Percentiles rank a stretch among this genome's conserved stretches.
phyloP scores from a whole-genome alignment of 2,113 vertebrate species.

The Brachirus orientalis region DNA sequence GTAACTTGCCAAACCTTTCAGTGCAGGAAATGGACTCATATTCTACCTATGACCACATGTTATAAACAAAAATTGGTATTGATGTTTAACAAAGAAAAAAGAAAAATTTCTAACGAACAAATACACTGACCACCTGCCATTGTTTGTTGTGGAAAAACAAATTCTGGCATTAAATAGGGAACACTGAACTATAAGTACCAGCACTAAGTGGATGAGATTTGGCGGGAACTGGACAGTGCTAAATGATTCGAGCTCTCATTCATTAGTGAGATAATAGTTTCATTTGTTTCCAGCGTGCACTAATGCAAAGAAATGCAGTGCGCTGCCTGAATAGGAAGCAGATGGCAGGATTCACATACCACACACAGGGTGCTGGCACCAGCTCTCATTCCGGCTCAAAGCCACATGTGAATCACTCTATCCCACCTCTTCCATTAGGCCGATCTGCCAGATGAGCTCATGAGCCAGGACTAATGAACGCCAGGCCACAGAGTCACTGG shows the following conservation, averaged over 20 bases:
- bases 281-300: conserved; percentile 77
- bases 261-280: conserved; percentile 66
- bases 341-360: conserved; percentile 73
- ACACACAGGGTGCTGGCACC: conserved; percentile 80
- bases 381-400: conserved; percentile 66
- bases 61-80: too few species aligned
- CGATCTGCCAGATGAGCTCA: conserved; percentile 77
- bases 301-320: conserved; percentile 71
- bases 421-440: conserved; percentile 66
- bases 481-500: conserved; percentile 57
- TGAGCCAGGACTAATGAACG: conserved; percentile 66
- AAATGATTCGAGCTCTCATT: conserved; percentile 7
- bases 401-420: conserved; percentile 68
- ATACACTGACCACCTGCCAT: neutral
- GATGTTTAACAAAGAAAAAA: neutral
- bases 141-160: too few species aligned
- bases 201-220: neutral
- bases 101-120: neutral
- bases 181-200: neutral
- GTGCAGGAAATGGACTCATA: neutral
- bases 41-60: neutral
- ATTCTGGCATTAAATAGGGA: neutral
- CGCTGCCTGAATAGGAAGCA: conserved; percentile 74
- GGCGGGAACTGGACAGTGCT: neutral
- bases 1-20: neutral